Evolutionary conservation across 2,113 vertebrate genomes (phyloP).

Genomic region (Sapajus apella): DNA sequence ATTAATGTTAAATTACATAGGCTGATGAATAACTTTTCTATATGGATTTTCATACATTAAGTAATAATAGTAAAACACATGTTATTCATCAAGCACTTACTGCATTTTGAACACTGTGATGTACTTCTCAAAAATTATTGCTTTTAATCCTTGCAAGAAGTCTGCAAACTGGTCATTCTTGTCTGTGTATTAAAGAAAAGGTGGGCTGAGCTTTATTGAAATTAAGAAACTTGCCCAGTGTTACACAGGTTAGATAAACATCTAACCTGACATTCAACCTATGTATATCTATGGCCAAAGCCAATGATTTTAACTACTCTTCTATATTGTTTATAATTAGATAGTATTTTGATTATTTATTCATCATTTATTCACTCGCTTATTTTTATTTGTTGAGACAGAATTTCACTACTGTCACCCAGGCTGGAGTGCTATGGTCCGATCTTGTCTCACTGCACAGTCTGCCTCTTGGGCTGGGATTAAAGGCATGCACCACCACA

Average conservation of each 20-base stretch:
- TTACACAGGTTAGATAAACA: background rate
- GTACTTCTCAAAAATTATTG: background rate
- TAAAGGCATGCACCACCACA: too few relatives aligned
- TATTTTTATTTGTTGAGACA: too few relatives aligned
- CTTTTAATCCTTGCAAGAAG: background rate
- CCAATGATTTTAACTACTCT: background rate
- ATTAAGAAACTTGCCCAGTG: background rate
- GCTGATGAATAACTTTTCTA: background rate
- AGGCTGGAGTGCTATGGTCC: too few relatives aligned
- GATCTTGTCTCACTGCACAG: too few relatives aligned
- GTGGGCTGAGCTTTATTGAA: background rate
- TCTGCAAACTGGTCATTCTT: background rate
- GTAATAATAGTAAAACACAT: background rate
- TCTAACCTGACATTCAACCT: background rate
- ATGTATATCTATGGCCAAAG: background rate
- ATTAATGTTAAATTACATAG: background rate
- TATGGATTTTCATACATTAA: background rate
- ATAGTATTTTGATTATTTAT: background rate
- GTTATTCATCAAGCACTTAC: background rate
- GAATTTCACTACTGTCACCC: too few relatives aligned
- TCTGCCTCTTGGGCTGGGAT: too few relatives aligned
- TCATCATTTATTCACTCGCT: too few relatives aligned
- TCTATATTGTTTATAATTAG: background rate
- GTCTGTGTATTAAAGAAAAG: background rate
- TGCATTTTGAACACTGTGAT: background rate